Percentiles rank a stretch among this genome's conserved stretches.
Conservation (phyloP, 2,888 invertebrate genomes). For the Malthinus seriepunctatus region DNA sequence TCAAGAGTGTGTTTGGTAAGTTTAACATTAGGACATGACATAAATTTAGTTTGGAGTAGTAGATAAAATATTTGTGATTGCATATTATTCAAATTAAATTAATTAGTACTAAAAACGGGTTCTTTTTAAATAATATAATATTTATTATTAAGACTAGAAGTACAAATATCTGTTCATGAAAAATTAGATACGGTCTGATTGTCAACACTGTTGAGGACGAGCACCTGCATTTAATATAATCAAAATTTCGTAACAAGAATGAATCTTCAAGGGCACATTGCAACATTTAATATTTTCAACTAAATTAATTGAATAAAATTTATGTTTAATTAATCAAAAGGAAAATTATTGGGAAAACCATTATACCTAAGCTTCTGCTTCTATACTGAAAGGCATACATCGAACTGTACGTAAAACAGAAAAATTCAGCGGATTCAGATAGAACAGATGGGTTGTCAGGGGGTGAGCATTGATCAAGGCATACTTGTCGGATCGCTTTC, state of each 20-base stretch:
- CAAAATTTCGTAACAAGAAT: slow-evolving; percentile 21
- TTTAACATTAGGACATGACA: slow-evolving; percentile 14
- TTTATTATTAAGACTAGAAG: slow-evolving; percentile 4
- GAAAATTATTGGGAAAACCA: too few relatives aligned
- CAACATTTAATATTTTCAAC: neutral
- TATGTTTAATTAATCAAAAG: too few relatives aligned
- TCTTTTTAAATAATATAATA: neutral
- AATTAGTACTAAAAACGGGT: slow-evolving; percentile 25
- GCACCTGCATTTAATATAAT: slow-evolving; percentile 25
- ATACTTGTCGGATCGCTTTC: too few relatives aligned
- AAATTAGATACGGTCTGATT: slow-evolving; percentile 31
- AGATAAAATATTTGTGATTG: slow-evolving; percentile 1
- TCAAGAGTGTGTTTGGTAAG: too few relatives aligned
- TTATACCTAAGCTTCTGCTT: too few relatives aligned
- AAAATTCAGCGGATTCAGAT: too few relatives aligned
- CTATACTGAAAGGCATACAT: too few relatives aligned
- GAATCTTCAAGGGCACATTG: slow-evolving; percentile 18
- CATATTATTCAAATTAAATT: slow-evolving; percentile 17
- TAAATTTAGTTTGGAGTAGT: slow-evolving; percentile 9
- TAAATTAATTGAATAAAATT: too few relatives aligned
- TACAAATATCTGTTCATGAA: slow-evolving; percentile 13
- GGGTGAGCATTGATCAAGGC: too few relatives aligned
- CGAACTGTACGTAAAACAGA: too few relatives aligned
- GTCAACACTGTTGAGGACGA: slow-evolving; percentile 31
- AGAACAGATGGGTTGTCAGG: too few relatives aligned